These are phyloP conservation scores for Sclerurus mexicanus DNA, from an alignment of 2,113 vertebrate genomes.

Conservation along the genomic window DNA sequence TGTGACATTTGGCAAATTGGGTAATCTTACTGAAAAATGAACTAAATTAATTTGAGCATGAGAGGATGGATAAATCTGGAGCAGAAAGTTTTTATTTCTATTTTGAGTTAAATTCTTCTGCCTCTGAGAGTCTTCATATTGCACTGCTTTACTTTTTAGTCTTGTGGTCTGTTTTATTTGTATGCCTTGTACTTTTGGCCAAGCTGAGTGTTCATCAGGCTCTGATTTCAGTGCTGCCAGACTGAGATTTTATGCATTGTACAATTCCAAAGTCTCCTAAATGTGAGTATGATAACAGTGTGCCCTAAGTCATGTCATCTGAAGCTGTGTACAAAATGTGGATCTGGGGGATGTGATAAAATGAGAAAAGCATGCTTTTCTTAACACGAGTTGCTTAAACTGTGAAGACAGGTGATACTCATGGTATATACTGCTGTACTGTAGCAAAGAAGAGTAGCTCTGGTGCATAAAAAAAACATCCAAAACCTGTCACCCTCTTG, in stretches of 20 bases:
- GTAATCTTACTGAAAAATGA: background rate
- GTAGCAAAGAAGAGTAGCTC: background rate
- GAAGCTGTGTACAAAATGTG: background rate
- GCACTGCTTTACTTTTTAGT: background rate
- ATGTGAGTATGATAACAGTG: background rate
- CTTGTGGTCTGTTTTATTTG: background rate
- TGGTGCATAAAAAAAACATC: background rate
- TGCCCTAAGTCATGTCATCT: background rate
- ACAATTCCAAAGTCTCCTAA: background rate
- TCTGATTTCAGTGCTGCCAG: background rate
- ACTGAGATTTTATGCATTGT: background rate
- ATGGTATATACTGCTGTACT: background rate
- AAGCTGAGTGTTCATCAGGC: background rate
- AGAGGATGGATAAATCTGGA: background rate
- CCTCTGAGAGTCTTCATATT: background rate
- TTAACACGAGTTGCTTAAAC: background rate
- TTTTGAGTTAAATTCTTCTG: background rate
- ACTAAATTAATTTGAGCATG: background rate
- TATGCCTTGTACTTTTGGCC: background rate
- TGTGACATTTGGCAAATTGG: background rate
- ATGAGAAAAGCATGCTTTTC: background rate
- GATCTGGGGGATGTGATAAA: background rate
- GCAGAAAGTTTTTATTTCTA: background rate
- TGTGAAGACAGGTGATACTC: rapidly evolving
- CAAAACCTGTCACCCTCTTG: background rate